A percentile compares a stretch with the other conserved stretches of the same genome.
These are phyloP conservation scores for Trogon surrucura DNA, from an alignment of 2,113 vertebrate genomes.

Conservation along the genomic window DNA sequence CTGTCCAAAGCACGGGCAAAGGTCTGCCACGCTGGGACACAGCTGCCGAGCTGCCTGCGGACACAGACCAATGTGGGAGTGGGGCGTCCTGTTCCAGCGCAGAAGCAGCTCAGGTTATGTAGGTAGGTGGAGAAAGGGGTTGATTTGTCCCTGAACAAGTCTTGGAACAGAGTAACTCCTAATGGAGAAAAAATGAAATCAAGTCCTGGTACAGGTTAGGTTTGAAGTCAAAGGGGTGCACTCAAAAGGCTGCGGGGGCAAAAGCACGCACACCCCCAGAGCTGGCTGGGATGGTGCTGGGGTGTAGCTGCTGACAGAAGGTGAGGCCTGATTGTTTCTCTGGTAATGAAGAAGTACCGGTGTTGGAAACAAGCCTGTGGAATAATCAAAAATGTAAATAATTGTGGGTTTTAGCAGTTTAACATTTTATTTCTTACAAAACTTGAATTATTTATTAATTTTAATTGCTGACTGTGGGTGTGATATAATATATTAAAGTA, in stretches of 20 bases:
- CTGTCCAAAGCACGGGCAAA: fast-evolving
- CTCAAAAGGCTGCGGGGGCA: neutral
- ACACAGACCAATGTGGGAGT: neutral
- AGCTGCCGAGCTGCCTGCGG: neutral
- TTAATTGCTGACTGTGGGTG: conserved; percentile 39
- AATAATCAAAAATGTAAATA: conserved; percentile 60
- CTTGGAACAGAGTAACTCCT: neutral
- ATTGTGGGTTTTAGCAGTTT: conserved; percentile 23
- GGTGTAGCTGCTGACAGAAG: neutral
- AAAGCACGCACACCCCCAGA: neutral
- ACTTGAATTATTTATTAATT: conserved; percentile 67
- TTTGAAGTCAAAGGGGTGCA: neutral
- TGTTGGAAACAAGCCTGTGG: neutral
- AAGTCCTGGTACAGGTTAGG: fast-evolving
- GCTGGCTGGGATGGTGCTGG: neutral
- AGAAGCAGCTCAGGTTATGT: fast-evolving
- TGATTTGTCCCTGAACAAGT: neutral
- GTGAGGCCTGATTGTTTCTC: neutral
- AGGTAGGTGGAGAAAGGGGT: neutral
- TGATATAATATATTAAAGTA: conserved; percentile 13
- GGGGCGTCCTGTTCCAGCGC: neutral
- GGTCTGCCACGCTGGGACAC: neutral
- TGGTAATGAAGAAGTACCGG: neutral
- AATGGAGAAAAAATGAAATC: neutral
- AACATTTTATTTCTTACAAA: conserved; percentile 49